phyloP scores from a whole-genome alignment of 2,888 invertebrate genomes.

The Minunthozetes semirufus region DNA sequence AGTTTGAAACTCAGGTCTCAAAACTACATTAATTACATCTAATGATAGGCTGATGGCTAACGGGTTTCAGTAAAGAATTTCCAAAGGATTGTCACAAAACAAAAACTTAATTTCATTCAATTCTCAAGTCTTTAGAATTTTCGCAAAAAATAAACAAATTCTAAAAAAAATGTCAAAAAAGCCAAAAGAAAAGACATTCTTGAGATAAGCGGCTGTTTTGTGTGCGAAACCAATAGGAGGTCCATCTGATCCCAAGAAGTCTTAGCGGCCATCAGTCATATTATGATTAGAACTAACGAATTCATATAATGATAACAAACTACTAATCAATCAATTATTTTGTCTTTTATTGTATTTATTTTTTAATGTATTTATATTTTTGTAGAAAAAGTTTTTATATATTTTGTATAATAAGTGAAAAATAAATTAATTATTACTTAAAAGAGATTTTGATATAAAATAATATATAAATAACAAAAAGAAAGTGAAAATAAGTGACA shows the following conservation, averaged over 20 bases:
- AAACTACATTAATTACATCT: background rate
- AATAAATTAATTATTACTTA: background rate
- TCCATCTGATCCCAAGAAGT: too few relatives aligned
- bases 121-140: too few relatives aligned
- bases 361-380: conserved; percentile 8
- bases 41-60: background rate
- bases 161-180: background rate
- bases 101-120: too few relatives aligned
- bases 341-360: background rate
- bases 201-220: too few relatives aligned
- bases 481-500: conserved; percentile 16
- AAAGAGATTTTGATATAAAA: conserved; percentile 12
- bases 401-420: background rate
- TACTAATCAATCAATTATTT: background rate
- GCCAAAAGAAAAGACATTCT: background rate
- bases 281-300: too few relatives aligned
- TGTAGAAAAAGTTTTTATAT: background rate
- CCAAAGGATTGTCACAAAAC: too few relatives aligned
- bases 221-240: too few relatives aligned
- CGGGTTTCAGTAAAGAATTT: too few relatives aligned
- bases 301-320: too few relatives aligned
- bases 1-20: background rate
- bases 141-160: too few relatives aligned
- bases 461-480: conserved; percentile 34
- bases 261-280: too few relatives aligned